A percentile compares a stretch with the other conserved stretches of the same genome.
Conservation (phyloP, 2,113 vertebrate species). For the Meleagris gallopavo region DNA sequence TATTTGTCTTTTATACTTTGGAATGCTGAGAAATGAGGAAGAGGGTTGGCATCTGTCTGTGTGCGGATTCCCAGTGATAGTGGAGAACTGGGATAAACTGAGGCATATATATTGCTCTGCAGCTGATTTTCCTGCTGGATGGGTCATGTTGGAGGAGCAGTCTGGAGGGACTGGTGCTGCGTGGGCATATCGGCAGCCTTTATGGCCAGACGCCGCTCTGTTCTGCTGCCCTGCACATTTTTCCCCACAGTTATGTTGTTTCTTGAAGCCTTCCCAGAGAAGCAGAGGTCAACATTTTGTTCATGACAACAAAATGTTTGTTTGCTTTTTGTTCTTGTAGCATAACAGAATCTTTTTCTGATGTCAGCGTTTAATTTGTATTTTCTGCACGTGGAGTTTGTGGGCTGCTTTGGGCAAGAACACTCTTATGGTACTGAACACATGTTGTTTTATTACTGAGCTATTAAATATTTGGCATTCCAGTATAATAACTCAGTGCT, state of each 20-base stretch:
- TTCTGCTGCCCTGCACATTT: slow-evolving; percentile 64
- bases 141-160: background rate
- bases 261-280: slow-evolving; percentile 59
- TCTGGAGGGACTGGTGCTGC: background rate
- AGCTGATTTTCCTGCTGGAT: background rate
- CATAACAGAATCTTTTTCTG: slow-evolving; percentile 44
- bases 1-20: background rate
- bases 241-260: slow-evolving; percentile 30
- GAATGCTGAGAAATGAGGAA: background rate
- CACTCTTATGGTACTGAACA: slow-evolving; percentile 15
- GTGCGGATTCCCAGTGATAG: background rate
- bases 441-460: slow-evolving; percentile 44
- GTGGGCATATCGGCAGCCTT: background rate
- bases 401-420: slow-evolving; percentile 39
- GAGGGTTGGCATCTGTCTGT: background rate
- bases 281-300: slow-evolving; percentile 53
- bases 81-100: background rate
- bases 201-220: background rate
- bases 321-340: slow-evolving; percentile 46
- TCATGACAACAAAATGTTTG: slow-evolving; percentile 57
- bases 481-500: background rate
- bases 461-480: slow-evolving; percentile 45
- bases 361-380: slow-evolving; percentile 33
- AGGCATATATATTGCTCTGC: background rate
- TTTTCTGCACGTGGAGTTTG: slow-evolving; percentile 4